Base-by-base conservation (phyloP, 2,113 vertebrate genomes). In the Nyctibius bracteatus region DNA sequence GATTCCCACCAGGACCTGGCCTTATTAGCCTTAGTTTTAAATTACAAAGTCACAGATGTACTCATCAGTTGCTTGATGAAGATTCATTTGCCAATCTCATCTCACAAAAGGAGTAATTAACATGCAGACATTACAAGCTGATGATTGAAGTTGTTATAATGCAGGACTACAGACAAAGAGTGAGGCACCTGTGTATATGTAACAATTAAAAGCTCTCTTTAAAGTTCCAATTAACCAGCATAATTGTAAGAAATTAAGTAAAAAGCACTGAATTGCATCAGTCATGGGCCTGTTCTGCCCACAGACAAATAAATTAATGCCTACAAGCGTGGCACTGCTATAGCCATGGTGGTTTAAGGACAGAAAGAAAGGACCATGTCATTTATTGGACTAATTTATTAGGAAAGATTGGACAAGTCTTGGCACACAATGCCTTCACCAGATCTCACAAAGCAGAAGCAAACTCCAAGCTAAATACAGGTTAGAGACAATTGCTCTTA, bases 11-110 rank as follows among this genome's bases (percentile, higher is more conserved):
- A 84, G 94, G 94, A 89, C 78, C 51, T 65, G 63, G 80, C 94
- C 94, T 95, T 96, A 96, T 97, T 97, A 97, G 91, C 96, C 95
- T 96, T 65, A 92, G 81, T 68, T 94, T 92, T 86, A 97, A 96
- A 96, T 97, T 93, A 97, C 92, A 63, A 96, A 97, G 94, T 92
- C 95, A 97, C 95, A 97, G 91, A 93, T 95, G 96, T 90, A 95
- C 89, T 96, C 83, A 93, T 96, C 96, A 94, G 86, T 91, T 91
- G 83, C 95, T 94, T 95, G 96, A 97, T 94, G 96, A 96, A 96
- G 96, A 97, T 91, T 92, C 92, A 88, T 96, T 96, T 97, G 92
- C 92, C 94, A 97, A 43, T 67, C 88, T 92, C 74, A 63, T 63
- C 80, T 96, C 92, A 97, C 92, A 96, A 94, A 97, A 90, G 59